Evolutionary conservation across 2,113 vertebrate genomes (phyloP).

Genomic region (Salminus brasiliensis): DNA sequence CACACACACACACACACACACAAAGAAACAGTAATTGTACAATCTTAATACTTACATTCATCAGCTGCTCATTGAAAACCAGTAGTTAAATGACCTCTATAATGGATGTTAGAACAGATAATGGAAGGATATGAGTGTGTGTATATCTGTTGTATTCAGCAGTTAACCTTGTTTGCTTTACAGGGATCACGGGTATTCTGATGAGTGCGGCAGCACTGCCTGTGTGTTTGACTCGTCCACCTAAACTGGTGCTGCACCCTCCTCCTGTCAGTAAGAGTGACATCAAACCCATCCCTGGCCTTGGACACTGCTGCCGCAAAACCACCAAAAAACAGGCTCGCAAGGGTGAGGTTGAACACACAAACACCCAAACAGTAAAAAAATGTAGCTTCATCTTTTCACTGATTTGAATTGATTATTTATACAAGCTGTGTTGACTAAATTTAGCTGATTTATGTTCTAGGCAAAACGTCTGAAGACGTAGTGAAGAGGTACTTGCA

Average conservation of each 20-base stretch:
- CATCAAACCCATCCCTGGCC: constrained; percentile 89
- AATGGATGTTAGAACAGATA: too few species aligned
- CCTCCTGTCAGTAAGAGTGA: constrained; percentile 91
- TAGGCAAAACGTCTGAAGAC: constrained; percentile 91
- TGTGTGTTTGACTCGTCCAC: constrained; percentile 90
- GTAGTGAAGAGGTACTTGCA: constrained; percentile 92
- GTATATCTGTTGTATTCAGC: neutral
- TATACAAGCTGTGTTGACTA: neutral
- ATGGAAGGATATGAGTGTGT: neutral
- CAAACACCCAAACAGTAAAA: too few species aligned
- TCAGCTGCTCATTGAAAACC: neutral
- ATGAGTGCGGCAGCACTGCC: constrained; percentile 93
- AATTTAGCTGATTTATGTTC: constrained; percentile 10
- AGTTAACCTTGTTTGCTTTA: constrained; percentile 2
- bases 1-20: too few species aligned
- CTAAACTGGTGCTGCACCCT: constrained; percentile 89
- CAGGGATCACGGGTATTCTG: constrained; percentile 95
- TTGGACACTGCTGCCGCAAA: constrained; percentile 90
- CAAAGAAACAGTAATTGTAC: neutral
- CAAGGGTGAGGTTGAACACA: constrained; percentile 77
- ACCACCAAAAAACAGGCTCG: constrained; percentile 93
- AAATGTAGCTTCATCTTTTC: too few species aligned
- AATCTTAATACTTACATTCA: neutral
- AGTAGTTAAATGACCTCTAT: neutral
- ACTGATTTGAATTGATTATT: neutral